Conservation (phyloP, 2,113 vertebrate species). For the Heliornis fulica region DNA sequence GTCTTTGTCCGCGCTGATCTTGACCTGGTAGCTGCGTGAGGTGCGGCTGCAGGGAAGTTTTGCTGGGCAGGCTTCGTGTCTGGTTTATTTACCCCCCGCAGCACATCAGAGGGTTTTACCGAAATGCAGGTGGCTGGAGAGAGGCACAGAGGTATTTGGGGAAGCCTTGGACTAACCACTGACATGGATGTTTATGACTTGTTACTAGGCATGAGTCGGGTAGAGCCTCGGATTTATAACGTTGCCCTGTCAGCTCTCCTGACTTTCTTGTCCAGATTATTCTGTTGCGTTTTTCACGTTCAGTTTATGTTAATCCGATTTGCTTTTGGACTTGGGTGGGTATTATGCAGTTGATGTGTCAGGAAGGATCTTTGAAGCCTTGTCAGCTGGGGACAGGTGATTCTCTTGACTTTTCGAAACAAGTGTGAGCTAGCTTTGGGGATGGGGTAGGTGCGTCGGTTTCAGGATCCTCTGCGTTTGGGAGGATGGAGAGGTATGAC, state of each 20-base stretch:
- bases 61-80: not conserved
- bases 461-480: not conserved
- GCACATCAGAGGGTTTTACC: too few species aligned
- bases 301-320: not conserved
- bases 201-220: not conserved
- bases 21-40: not conserved
- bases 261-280: not conserved
- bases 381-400: not conserved
- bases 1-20: not conserved
- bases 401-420: not conserved
- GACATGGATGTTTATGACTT: not conserved
- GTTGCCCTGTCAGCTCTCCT: not conserved
- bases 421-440: not conserved
- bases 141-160: not conserved
- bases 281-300: not conserved
- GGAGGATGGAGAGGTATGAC: not conserved
- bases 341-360: not conserved
- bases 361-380: not conserved
- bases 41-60: not conserved
- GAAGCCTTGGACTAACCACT: not conserved
- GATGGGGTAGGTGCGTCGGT: not conserved
- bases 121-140: not conserved
- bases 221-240: not conserved
- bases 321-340: not conserved
- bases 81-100: not conserved